Evolutionary conservation across 2,888 invertebrate species (phyloP), one percentile per base, ranked within the genome.

Genomic region (Acanthosoma haemorrhoidale): DNA sequence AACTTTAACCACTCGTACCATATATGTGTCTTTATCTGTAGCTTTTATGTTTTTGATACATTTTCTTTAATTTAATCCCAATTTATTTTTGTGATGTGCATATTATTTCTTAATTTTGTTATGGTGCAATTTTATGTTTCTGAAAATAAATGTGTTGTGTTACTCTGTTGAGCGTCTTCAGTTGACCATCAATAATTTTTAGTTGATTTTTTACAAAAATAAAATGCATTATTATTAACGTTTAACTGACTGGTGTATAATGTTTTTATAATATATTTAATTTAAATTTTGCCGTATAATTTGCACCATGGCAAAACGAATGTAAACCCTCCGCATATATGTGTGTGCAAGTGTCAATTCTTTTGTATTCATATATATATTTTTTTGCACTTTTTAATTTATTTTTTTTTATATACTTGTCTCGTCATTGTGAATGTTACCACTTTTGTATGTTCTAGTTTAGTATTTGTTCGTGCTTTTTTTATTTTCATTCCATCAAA

Each of bases 281-380:
- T n/a, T n/a, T n/a, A n/a, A n/a, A n/a, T n/a, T n/a, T n/a, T n/a
- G n/a, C n/a, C n/a, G n/a, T 11, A 25, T 39, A 41, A 58, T 41
- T 61, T 68, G 68, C 64, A 58, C 64, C 71, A 69, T 69, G 61
- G 51, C 63, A 71, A 59, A 15, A 61, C 58, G 57, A 16, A 41
- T 41, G 41, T 60, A 61, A 31, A 51, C 58, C 64, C 61, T 51
- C 43, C 64, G 68, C 71, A 43, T 64, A 43, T 64, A 77, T 78
- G 77, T 79, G 78, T 76, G 76, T 77, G 77, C 75, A 77, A 76
- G 77, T 75, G 78, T 76, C 78, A 58, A 38, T 38, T 41, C 58
- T 57, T 69, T 59, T 60, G 29, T 69, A 31, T 61, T 43, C 16
- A 41, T 60, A 25, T 59, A 58, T 4, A 41, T 68, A 76, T 63